These are phyloP conservation scores for Myripristis murdjan DNA, from an alignment of 2,797 vertebrate genomes.

Conservation along the genomic window DNA sequence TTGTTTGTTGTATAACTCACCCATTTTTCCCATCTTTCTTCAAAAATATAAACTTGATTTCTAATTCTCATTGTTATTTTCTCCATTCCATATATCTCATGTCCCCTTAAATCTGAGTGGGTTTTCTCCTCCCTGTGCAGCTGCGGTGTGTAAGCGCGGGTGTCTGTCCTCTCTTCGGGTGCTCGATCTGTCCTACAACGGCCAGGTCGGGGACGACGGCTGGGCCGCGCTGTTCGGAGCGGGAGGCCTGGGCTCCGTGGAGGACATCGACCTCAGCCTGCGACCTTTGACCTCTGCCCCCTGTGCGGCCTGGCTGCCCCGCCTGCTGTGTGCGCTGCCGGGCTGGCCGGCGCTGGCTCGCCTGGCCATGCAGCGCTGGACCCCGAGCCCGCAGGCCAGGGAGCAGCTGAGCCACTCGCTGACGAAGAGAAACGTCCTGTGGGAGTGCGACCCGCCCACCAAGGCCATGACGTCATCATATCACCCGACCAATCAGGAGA, in stretches of 20 bases:
- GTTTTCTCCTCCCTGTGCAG: slow-evolving; percentile 43
- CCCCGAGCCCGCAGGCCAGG: slow-evolving; percentile 68
- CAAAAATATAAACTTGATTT: too few relatives aligned
- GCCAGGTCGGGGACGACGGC: slow-evolving; percentile 78
- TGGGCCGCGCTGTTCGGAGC: slow-evolving; percentile 85
- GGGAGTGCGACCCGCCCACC: slow-evolving; percentile 79
- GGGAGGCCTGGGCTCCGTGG: slow-evolving; percentile 74
- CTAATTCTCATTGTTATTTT: too few relatives aligned
- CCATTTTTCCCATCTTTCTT: too few relatives aligned
- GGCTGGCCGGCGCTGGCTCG: slow-evolving; percentile 82
- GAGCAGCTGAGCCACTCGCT: slow-evolving; percentile 78
- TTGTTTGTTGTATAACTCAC: too few relatives aligned
- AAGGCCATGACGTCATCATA: neutral
- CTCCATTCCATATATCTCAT: too few relatives aligned
- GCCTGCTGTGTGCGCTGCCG: slow-evolving; percentile 82
- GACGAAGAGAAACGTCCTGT: slow-evolving; percentile 77
- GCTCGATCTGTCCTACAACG: slow-evolving; percentile 91
- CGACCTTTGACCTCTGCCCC: slow-evolving; percentile 72
- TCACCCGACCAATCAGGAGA: slow-evolving; percentile 43
- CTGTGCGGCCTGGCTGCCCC: slow-evolving; percentile 85
- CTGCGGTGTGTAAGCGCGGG: slow-evolving; percentile 77
- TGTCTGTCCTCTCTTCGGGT: slow-evolving; percentile 80
- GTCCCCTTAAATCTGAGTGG: too few relatives aligned
- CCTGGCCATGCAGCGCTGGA: slow-evolving; percentile 88
- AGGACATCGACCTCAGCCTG: slow-evolving; percentile 90